Evolutionary conservation across 2,113 vertebrate genomes (phyloP), one percentile per base, ranked within the genome.

Genomic region (Caretta caretta): DNA sequence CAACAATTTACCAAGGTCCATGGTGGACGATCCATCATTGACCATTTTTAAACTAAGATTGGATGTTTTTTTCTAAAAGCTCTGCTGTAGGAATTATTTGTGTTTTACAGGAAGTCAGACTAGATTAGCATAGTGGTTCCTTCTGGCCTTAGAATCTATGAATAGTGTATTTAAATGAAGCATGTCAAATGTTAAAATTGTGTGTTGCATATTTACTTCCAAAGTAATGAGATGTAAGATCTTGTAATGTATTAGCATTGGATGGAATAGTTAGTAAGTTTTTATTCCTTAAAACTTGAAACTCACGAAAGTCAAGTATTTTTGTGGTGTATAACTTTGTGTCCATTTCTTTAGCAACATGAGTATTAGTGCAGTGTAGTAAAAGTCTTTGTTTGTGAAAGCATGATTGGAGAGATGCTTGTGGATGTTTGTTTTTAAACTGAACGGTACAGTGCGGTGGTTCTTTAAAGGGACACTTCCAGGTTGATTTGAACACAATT

Each of bases 191-290:
- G 29, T 59, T 50, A 35, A 49, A 19, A 0, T 46, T 62, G 62
- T 92, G 14, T 13, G 1, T 51, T 20, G 24, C 35, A 6, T 80
- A 53, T 76, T 59, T 83, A 38, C 29, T 42, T 91, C 86, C 95
- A 76, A 86, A 86, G 0, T 87, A 96, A 94, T 96, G 93, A 95
- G 94, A 93, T 96, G 87, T 38, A 79, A 81, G 84, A 54, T 80
- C 82, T 83, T 91, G 93, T 97, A 82, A 86, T 59, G 54, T 91
- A 76, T 90, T 93, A 94, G 87, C 94, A 49, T n/a, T 88, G 57
- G 91, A 79, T 80, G 46, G 14, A 88, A 6, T 92, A 93, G 91
- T 89, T 85, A 87, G n/a, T 8, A 81, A 72, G 35, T 83, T 93
- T 50, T 91, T 84, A 62, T 75, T 76, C 75, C 88, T 84, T 83